Base-by-base conservation (phyloP, 2,113 vertebrate genomes). In the Xyliphius kryptos region DNA sequence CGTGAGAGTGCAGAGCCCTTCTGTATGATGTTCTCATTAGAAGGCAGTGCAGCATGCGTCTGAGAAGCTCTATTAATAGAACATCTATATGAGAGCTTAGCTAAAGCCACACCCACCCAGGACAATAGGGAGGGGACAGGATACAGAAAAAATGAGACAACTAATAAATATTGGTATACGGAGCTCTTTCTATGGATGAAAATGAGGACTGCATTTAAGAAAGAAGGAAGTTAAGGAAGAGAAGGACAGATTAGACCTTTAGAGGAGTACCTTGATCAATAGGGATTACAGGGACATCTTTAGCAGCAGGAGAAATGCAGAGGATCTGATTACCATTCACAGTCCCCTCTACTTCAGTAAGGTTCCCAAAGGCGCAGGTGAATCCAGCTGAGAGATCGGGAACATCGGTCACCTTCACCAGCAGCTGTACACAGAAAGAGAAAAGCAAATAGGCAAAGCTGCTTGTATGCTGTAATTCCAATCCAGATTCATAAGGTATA, bases 361-460 rank as follows among this genome's bases (percentile, higher is more conserved):
- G 83, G 85, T 96, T 97, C n/a, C 94, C 95, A 0, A 99, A 97
- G 55, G 93, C 89, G 76, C 96, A 99, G 63, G 85, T 85, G 67
- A 97, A 90, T 0, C 96, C 96, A 0, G 81, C 85, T 0, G 91
- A 88, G 57, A 99, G 89, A 73, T 96, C 93, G 0, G 96, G 96
- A 43, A 95, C 94, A 0, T 97, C 89, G 1, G 85, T 95, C 61
- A 99, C 93, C 60, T 85, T 78, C 72, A 99, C 86, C 77, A 89
- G 89, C 72, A 99, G 89, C 96, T 99, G 89, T 7, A 73, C 53
- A 50, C 1, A 41, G 16, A 21, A 51, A 13, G 2, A 21, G 36
- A 19, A 3, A 9, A 6, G 14, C 12, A 32, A 48, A 50, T n/a
- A n/a, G n/a, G n/a, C n/a, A n/a, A n/a, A n/a, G n/a, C n/a, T n/a